phyloP scores from a whole-genome alignment of 2,888 invertebrate species.

The Leucophenga maculata region DNA sequence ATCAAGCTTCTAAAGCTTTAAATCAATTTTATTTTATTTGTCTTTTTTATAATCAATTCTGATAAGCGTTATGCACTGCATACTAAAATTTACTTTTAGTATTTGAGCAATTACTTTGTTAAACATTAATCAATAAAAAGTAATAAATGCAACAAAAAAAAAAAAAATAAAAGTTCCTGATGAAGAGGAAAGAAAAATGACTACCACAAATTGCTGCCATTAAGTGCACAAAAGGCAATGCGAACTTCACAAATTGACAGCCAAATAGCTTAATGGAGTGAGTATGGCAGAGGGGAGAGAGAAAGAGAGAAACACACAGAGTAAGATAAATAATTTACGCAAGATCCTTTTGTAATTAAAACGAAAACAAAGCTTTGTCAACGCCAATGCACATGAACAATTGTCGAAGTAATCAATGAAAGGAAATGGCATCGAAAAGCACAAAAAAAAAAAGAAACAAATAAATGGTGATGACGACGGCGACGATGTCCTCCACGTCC shows the following conservation, averaged over 20 bases:
- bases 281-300: too few relatives aligned
- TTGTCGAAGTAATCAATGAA: slow-evolving; percentile 22
- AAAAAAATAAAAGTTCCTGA: not conserved
- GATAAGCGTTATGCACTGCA: too few relatives aligned
- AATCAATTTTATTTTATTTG: too few relatives aligned
- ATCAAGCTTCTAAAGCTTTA: too few relatives aligned
- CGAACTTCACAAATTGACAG: too few relatives aligned
- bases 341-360: slow-evolving; percentile 26
- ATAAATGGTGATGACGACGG: too few relatives aligned
- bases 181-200: not conserved
- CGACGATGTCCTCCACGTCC: too few relatives aligned
- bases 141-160: not conserved
- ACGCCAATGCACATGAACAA: slow-evolving; percentile 24
- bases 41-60: too few relatives aligned
- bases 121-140: not conserved
- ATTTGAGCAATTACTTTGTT: not conserved
- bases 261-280: too few relatives aligned
- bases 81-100: too few relatives aligned
- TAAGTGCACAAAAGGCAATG: slow-evolving; percentile 6
- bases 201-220: slow-evolving; percentile 14
- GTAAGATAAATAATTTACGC: slow-evolving; percentile 17
- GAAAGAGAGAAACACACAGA: too few relatives aligned
- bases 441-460: not conserved
- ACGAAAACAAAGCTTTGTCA: slow-evolving; percentile 20
- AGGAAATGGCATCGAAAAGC: not conserved